Evolutionary conservation across 2,797 vertebrate species (phyloP).

Genomic region (Uromys caudimaculatus): DNA sequence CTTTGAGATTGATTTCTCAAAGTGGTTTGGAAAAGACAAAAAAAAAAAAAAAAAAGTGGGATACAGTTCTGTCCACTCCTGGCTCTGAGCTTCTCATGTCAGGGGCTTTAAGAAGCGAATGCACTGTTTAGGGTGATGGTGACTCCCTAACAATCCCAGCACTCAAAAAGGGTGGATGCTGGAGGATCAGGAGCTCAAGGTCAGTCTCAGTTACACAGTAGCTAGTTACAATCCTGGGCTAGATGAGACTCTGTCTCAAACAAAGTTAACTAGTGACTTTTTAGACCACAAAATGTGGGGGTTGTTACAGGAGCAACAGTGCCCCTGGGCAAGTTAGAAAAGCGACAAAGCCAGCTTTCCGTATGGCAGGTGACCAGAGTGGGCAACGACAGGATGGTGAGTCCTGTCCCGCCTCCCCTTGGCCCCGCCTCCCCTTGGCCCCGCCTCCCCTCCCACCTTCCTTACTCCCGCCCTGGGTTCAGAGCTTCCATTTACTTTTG

Average conservation of each 20-base stretch:
- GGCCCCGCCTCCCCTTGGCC: background rate
- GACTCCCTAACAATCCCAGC: too few species aligned
- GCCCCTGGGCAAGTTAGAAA: fast-evolving
- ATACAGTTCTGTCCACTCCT: background rate
- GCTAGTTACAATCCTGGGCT: background rate
- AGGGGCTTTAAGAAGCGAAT: background rate
- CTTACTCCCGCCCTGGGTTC: background rate
- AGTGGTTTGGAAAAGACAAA: background rate
- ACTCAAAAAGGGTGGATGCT: background rate
- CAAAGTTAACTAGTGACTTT: background rate
- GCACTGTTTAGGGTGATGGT: background rate
- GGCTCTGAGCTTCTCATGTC: background rate
- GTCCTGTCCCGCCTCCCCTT: background rate
- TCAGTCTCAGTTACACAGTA: background rate
- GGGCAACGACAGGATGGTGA: too few species aligned
- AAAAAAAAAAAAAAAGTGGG: background rate
- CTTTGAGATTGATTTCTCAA: background rate
- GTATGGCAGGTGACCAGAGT: background rate
- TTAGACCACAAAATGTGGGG: background rate
- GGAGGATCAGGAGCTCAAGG: background rate
- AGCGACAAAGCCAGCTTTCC: fast-evolving
- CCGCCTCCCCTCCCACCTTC: background rate
- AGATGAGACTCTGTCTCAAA: background rate
- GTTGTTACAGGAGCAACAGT: background rate
- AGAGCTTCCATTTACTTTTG: background rate